Evolutionary conservation across 2,113 vertebrate genomes (phyloP), one percentile per base, ranked within the genome.

Genomic region (Climacteris rufus): DNA sequence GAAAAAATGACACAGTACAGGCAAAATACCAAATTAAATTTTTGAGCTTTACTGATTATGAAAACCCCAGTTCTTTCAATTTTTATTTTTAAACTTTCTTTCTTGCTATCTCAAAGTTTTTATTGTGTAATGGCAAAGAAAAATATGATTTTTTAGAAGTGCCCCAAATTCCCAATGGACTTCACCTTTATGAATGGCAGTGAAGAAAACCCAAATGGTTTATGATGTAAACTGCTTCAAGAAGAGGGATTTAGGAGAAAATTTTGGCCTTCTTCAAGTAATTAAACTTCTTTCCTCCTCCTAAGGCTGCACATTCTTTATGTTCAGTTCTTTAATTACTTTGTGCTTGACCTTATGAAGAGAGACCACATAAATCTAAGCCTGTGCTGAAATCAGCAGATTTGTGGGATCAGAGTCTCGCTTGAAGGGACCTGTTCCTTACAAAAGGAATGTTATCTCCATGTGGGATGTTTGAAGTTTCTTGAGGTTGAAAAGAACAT

Each of bases 51-150:
- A 39, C 1, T 57, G 5, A 33, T 63, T 9, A 47, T 54, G 6
- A 7, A 61, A 87, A 75, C 3, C 7, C 4, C 4, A 35, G 6
- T 27, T 64, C 1, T 27, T 54, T 71, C 1, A 0, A 10, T 25
- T 79, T 45, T 78, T 35, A 25, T 31, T 69, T 86, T 83, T 23
- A 54, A 68, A 23, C 2, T 53, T 59, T 2, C 15, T 42, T 83
- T 93, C 9, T 75, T 0, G 1, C 18, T 70, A 28, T 23, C 4
- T 63, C 19, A 30, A 4, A 63, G 5, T 28, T 84, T 28, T 64
- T 19, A 13, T 6, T 93, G 11, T 59, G 6, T 70, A 91, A 37
- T 17, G 18, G 9, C 18, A 57, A 71, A 83, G 15, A 57, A 57
- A 59, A 74, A 15, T 47, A 66, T 22, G 53, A 10, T 1, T n/a